A percentile compares a stretch with the other conserved stretches of the same genome.
Conservation (phyloP, 1,140 invertebrate species). For the Penaeus vannamei region DNA sequence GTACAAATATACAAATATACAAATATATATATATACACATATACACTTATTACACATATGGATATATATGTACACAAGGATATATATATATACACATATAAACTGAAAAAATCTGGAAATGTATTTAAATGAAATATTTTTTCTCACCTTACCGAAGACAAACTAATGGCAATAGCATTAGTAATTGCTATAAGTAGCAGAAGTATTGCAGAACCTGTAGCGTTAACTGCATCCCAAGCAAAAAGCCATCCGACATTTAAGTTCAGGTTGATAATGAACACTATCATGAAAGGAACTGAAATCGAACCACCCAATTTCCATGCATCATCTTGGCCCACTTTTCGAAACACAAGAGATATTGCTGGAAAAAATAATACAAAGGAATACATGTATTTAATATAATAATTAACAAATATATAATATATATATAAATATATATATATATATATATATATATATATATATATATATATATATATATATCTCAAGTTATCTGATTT, state of each 20-base stretch:
- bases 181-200: background rate
- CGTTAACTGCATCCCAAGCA: conserved; percentile 23
- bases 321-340: background rate
- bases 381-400: too few species aligned
- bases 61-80: too few species aligned
- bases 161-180: conserved; percentile 5
- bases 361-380: conserved; percentile 1
- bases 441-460: too few species aligned
- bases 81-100: too few species aligned
- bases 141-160: background rate
- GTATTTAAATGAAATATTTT: background rate
- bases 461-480: too few species aligned
- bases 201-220: conserved; percentile 17
- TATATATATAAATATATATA: too few species aligned
- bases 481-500: too few species aligned
- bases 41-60: too few species aligned
- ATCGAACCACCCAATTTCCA: conserved; percentile 34
- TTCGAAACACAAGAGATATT: conserved; percentile 9
- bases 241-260: conserved; percentile 46
- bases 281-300: background rate
- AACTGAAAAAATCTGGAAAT: background rate
- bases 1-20: too few species aligned
- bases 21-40: too few species aligned
- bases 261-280: conserved; percentile 27
- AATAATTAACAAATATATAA: too few species aligned